Evolutionary conservation across 2,888 invertebrate genomes (phyloP).

Genomic region (Agrotis puta): DNA sequence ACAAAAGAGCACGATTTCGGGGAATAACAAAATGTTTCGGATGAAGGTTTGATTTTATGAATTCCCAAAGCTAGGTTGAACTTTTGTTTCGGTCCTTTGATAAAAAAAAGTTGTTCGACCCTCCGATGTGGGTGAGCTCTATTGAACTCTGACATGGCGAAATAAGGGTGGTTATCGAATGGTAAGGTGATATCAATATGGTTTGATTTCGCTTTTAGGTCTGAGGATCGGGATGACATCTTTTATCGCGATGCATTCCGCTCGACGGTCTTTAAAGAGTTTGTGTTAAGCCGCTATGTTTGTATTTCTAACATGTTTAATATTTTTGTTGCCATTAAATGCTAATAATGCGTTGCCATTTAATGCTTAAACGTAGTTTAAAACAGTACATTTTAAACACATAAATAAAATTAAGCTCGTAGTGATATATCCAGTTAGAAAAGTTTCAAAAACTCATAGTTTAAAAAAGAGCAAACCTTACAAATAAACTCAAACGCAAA

Average conservation of each 20-base stretch:
- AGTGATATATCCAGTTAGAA: constrained; percentile 4
- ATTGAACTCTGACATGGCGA: constrained; percentile 72
- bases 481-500: background rate
- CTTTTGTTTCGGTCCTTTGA: constrained; percentile 81
- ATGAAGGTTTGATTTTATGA: constrained; percentile 86
- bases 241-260: constrained; percentile 90
- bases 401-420: background rate
- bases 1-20: constrained; percentile 76
- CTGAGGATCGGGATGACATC: constrained; percentile 89
- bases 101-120: constrained; percentile 78
- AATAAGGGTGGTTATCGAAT: constrained; percentile 73
- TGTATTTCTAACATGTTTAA: constrained; percentile 46
- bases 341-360: too few relatives aligned
- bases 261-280: constrained; percentile 81
- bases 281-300: constrained; percentile 76
- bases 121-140: constrained; percentile 55
- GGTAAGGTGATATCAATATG: constrained; percentile 66
- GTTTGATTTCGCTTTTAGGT: constrained; percentile 81
- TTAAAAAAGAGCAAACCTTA: background rate
- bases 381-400: background rate
- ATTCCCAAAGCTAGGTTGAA: constrained; percentile 89
- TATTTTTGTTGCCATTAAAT: constrained; percentile 18
- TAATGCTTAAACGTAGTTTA: background rate
- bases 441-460: background rate
- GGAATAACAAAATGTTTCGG: constrained; percentile 82